phyloP scores from a whole-genome alignment of 2,797 vertebrate species.

The Eulemur albifrons region DNA sequence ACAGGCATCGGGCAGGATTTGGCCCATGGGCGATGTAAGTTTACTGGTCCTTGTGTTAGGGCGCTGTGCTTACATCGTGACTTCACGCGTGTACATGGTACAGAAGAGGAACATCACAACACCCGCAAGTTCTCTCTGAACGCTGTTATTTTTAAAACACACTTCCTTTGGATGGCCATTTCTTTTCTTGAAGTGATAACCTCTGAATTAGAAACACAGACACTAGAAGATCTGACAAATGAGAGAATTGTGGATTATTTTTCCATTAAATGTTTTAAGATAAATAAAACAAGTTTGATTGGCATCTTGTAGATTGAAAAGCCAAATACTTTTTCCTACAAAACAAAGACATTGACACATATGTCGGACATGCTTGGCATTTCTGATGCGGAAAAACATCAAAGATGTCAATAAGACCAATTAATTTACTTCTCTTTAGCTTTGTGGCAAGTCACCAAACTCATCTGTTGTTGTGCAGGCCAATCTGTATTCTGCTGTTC shows the following conservation, averaged over 20 bases:
- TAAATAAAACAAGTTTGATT: conserved; percentile 46
- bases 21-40: rapidly evolving
- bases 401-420: conserved; percentile 22
- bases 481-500: not conserved
- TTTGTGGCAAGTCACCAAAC: not conserved
- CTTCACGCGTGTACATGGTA: rapidly evolving
- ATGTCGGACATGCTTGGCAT: not conserved
- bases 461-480: not conserved
- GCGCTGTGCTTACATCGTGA: not conserved
- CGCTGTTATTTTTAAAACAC: not conserved
- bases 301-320: conserved; percentile 20
- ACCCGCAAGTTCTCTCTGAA: not conserved
- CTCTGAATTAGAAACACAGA: not conserved
- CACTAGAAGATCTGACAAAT: not conserved
- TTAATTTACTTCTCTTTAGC: conserved; percentile 38
- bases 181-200: not conserved
- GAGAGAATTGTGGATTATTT: not conserved
- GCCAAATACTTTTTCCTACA: not conserved
- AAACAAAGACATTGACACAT: conserved; percentile 5
- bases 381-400: not conserved
- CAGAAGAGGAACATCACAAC: rapidly evolving
- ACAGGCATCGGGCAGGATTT: not conserved
- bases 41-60: not conserved
- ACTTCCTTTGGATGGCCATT: not conserved
- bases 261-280: conserved; percentile 31